Percentiles rank a stretch among this genome's conserved stretches.
Conservation (phyloP, 2,113 vertebrate species). For the Amphiprion ocellaris region DNA sequence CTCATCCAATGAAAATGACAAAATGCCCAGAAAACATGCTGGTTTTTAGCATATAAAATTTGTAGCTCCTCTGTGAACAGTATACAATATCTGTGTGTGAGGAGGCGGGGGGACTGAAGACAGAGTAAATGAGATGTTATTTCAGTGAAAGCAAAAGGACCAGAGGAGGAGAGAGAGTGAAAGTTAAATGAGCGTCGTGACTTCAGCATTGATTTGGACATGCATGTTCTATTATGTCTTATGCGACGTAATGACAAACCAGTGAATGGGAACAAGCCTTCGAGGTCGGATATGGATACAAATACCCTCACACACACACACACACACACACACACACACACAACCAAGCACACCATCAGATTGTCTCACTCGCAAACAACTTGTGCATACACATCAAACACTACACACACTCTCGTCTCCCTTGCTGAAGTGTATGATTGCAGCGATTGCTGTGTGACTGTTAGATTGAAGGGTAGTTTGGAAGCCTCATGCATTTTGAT, state of each 20-base stretch:
- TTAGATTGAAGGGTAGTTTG: constrained; percentile 56
- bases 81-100: no score
- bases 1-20: no score
- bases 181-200: constrained; percentile 25
- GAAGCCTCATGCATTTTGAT: constrained; percentile 73
- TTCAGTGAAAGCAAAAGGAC: not conserved
- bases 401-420: constrained; percentile 16
- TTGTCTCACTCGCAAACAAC: constrained; percentile 11
- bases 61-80: no score
- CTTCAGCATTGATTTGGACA: constrained; percentile 50
- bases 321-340: not conserved
- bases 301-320: not conserved
- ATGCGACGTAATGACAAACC: constrained; percentile 49
- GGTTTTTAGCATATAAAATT: no score
- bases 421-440: constrained; percentile 55
- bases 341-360: not conserved
- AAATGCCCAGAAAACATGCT: no score
- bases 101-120: no score
- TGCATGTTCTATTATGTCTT: constrained; percentile 39
- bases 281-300: constrained; percentile 10
- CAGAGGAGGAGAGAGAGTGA: not conserved
- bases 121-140: not conserved
- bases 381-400: constrained; percentile 7
- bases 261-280: constrained; percentile 48
- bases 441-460: constrained; percentile 52